phyloP scores from a whole-genome alignment of 2,888 invertebrate species.

The Rotaria macrura region DNA sequence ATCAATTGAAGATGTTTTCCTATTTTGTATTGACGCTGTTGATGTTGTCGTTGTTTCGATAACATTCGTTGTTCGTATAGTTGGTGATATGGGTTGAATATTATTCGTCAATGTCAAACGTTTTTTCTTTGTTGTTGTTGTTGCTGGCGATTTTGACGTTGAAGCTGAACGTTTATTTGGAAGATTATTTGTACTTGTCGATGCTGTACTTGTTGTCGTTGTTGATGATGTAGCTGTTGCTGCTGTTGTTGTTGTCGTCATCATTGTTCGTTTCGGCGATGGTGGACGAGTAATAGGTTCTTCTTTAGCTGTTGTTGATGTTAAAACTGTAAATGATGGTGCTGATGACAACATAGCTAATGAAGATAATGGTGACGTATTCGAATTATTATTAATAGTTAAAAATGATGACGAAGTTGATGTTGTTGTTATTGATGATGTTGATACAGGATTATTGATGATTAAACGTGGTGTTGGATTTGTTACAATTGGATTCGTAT shows the following conservation, averaged over 20 bases:
- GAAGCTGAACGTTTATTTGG: not conserved
- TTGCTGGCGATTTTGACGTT: not conserved
- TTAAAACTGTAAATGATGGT: not conserved
- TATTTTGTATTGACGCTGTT: too few relatives aligned
- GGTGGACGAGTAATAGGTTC: not conserved
- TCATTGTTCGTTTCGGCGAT: not conserved
- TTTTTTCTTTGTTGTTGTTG: not conserved
- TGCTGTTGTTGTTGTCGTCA: not conserved
- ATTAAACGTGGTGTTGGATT: not conserved
- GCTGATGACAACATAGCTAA: slow-evolving; percentile 7
- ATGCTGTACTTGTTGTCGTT: not conserved
- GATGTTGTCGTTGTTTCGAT: slow-evolving; percentile 74
- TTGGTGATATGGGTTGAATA: not conserved
- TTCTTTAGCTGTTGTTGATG: not conserved
- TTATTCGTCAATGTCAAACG: slow-evolving; percentile 14
- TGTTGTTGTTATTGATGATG: not conserved
- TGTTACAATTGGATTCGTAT: not conserved
- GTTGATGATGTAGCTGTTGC: not conserved
- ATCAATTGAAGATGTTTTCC: not conserved
- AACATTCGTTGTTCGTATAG: not conserved
- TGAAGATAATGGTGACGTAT: not conserved
- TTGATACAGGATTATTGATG: not conserved
- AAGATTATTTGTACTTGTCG: not conserved
- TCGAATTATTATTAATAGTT: not conserved
- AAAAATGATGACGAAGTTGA: not conserved